Base-by-base conservation (phyloP, 2,113 vertebrate genomes). In the Macaca nemestrina region DNA sequence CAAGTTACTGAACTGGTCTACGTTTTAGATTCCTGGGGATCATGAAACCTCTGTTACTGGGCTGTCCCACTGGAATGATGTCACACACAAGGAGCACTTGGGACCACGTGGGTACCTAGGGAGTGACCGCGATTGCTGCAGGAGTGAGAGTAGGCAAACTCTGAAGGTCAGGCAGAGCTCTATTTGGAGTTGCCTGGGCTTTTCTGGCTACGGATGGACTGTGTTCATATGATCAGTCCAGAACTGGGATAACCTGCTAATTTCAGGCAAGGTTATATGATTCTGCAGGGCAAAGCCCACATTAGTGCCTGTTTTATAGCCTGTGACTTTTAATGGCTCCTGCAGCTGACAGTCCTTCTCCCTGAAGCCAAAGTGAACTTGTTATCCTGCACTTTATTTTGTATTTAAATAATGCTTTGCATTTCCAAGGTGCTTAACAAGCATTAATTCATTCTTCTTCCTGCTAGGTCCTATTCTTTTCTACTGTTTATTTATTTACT, bases 251-350 rank as follows among this genome's bases (percentile, higher is more conserved):
- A 68, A 85, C 73, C 12, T 1, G 67, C 16, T 27, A 82, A 94
- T 97, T 97, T 95, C 73, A 96, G 88, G 61, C 96, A 95, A 97
- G 92, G 95, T 94, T 92, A 82, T 94, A 81, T 57, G 84, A 79
- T 90, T 96, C 97, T 94, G 83, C 43, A 30, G 59, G 97, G 95
- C 96, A 94, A 88, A 95, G 43, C 86, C 6, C 22, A 96, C 83
- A 95, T 97, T 81, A 95, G 84, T 70, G 81, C 96, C 57, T 92
- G n/a, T 93, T 97, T 98, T 97, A 97, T 86, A 98, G 97, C 81
- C 94, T 95, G 94, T 96, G 98, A 94, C 94, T 97, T 96, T 97
- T 97, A 97, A 91, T 94, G 97, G 78, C 67, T 95, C 70, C 72
- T 85, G 76, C 45, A 82, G 70, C 76, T 67, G 96, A 94, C 87